Evolutionary conservation across 1,140 invertebrate species (phyloP).

Genomic region (Caenorhabditis latens): DNA sequence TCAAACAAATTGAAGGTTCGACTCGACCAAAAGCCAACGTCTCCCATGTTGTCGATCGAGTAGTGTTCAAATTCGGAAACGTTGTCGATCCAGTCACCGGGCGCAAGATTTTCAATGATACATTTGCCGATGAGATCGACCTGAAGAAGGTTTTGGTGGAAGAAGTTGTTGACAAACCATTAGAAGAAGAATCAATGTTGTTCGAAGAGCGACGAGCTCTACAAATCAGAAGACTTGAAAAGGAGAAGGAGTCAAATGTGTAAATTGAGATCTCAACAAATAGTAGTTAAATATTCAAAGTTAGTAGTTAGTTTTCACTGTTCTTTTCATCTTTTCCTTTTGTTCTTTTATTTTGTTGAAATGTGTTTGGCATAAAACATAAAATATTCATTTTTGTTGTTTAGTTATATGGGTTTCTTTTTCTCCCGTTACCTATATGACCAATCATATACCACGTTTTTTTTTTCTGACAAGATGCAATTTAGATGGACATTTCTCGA

Average conservation of each 20-base stretch:
- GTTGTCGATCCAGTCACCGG: constrained; percentile 73
- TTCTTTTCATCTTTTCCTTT: neutral
- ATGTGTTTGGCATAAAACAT: neutral
- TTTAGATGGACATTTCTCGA: constrained; percentile 24
- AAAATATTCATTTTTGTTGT: neutral
- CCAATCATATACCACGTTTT: neutral
- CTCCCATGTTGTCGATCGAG: constrained; percentile 68
- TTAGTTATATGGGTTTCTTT: neutral
- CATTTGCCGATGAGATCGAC: constrained; percentile 71
- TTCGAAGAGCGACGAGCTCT: constrained; percentile 69
- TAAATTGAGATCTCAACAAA: constrained; percentile 23
- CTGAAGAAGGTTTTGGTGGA: constrained; percentile 67
- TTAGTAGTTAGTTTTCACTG: neutral
- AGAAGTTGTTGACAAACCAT: constrained; percentile 71
- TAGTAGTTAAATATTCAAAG: neutral
- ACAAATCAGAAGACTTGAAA: constrained; percentile 62
- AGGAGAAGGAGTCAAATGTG: constrained; percentile 61
- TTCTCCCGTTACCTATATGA: neutral
- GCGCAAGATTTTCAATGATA: constrained; percentile 66
- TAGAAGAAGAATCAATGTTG: constrained; percentile 64
- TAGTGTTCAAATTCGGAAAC: constrained; percentile 72
- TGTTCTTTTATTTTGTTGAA: neutral
- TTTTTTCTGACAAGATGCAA: neutral
- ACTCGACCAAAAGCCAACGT: constrained; percentile 67
- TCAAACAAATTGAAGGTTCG: constrained; percentile 63